phyloP scores from a whole-genome alignment of 2,113 vertebrate genomes.

The Channa maculata region DNA sequence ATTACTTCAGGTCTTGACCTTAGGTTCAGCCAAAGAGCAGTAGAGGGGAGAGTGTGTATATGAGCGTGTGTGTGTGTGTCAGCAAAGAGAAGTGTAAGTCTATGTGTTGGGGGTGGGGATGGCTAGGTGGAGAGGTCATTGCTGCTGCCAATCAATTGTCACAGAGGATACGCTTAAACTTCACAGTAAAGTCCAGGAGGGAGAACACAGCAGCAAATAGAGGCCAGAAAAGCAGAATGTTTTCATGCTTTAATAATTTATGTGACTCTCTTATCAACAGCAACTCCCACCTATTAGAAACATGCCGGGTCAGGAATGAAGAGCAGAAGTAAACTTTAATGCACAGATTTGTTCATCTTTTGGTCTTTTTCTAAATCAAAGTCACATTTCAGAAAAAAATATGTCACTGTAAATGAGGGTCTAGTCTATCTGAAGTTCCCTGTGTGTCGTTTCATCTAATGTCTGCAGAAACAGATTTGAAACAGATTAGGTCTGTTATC shows the following conservation, averaged over 20 bases:
- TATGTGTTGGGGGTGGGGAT: constrained; percentile 28
- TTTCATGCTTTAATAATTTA: background rate
- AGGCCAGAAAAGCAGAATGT: constrained; percentile 16
- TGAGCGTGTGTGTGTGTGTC: constrained; percentile 30
- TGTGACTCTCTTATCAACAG: background rate
- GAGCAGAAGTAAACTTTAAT: too few species aligned
- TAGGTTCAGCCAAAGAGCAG: constrained; percentile 61
- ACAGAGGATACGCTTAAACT: constrained; percentile 47
- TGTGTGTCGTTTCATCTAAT: too few species aligned
- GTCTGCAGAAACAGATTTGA: constrained; percentile 17
- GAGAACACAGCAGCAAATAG: constrained; percentile 31
- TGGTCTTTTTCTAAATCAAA: background rate
- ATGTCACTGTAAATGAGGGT: too few species aligned
- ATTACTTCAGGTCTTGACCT: constrained; percentile 78
- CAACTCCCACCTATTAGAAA: background rate
- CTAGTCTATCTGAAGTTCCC: too few species aligned
- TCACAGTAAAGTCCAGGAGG: constrained; percentile 42
- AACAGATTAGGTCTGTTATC: background rate
- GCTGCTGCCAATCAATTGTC: constrained; percentile 76
- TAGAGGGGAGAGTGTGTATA: constrained; percentile 42
- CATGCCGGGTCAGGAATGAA: background rate
- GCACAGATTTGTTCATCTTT: background rate
- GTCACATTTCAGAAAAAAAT: background rate
- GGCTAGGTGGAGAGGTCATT: constrained; percentile 56
- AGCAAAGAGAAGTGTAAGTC: constrained; percentile 5